Evolutionary conservation across 2,113 vertebrate genomes (phyloP).

Genomic region (Hydrochoerus hydrochaeris): DNA sequence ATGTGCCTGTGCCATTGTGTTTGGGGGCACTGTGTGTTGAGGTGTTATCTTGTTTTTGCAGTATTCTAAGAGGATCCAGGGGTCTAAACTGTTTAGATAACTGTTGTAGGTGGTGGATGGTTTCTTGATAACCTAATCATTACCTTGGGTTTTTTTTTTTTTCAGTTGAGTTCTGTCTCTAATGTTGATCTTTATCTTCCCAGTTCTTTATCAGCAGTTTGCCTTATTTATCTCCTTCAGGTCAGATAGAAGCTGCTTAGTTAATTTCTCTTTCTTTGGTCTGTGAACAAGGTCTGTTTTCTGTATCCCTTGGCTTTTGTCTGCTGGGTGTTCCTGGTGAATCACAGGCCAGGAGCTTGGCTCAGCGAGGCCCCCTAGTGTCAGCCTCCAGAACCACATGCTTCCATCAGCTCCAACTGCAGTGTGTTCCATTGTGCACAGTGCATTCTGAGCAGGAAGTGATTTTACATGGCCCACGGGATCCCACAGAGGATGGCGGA

Average conservation of each 20-base stretch:
- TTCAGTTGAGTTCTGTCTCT: not conserved
- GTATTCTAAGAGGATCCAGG: not conserved
- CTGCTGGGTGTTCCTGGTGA: not conserved
- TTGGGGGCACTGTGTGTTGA: not conserved
- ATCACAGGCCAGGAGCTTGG: not conserved
- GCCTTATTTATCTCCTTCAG: not conserved
- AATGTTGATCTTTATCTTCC: not conserved
- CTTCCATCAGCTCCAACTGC: not conserved
- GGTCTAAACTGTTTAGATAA: not conserved
- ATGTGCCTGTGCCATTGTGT: not conserved
- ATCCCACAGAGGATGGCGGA: not conserved
- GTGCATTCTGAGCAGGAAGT: not conserved
- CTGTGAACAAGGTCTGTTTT: not conserved
- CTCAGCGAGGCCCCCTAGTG: not conserved
- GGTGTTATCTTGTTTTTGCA: constrained; percentile 18
- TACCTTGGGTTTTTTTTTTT: not conserved
- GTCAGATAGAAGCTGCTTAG: not conserved
- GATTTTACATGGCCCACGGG: not conserved
- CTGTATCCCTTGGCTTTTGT: not conserved
- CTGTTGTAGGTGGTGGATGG: not conserved
- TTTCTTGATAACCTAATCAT: not conserved
- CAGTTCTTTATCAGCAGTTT: not conserved
- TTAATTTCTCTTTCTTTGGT: not conserved
- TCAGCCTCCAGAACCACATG: not conserved
- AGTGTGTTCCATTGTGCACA: not conserved